phyloP scores from a whole-genome alignment of 2,797 vertebrate species.

The Phataginus tricuspis region DNA sequence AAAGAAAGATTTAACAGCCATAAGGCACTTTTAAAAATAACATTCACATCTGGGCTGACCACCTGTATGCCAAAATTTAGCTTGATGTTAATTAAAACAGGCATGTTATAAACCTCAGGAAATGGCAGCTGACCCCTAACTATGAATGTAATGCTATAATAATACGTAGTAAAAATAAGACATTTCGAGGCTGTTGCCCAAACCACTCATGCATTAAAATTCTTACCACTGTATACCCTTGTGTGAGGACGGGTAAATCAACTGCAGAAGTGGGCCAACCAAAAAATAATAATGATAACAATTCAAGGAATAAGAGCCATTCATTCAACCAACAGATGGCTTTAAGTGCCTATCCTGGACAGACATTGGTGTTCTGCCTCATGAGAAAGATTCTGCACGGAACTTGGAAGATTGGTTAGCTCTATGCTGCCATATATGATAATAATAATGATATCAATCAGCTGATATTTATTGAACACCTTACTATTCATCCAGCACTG shows the following conservation, averaged over 20 bases:
- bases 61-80: constrained; percentile 87
- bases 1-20: constrained; percentile 83
- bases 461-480: neutral
- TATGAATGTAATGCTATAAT: constrained; percentile 89
- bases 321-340: constrained; percentile 38
- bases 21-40: constrained; percentile 87
- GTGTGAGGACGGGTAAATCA: constrained; percentile 52
- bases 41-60: constrained; percentile 89
- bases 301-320: constrained; percentile 40
- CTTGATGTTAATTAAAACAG: constrained; percentile 91
- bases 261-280: constrained; percentile 61
- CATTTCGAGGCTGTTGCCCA: constrained; percentile 82
- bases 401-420: neutral
- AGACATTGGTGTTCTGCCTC: neutral
- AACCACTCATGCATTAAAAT: constrained; percentile 83
- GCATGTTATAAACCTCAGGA: constrained; percentile 91
- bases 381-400: neutral
- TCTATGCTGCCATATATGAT: neutral
- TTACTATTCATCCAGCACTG: neutral
- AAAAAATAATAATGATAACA: constrained; percentile 50
- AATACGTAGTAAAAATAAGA: constrained; percentile 87
- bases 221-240: constrained; percentile 78
- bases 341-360: neutral
- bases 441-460: neutral
- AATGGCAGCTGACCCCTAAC: constrained; percentile 90